These are phyloP conservation scores for Andinoacara biseriatus DNA, from an alignment of 2,113 vertebrate genomes.

Conservation along the genomic window DNA sequence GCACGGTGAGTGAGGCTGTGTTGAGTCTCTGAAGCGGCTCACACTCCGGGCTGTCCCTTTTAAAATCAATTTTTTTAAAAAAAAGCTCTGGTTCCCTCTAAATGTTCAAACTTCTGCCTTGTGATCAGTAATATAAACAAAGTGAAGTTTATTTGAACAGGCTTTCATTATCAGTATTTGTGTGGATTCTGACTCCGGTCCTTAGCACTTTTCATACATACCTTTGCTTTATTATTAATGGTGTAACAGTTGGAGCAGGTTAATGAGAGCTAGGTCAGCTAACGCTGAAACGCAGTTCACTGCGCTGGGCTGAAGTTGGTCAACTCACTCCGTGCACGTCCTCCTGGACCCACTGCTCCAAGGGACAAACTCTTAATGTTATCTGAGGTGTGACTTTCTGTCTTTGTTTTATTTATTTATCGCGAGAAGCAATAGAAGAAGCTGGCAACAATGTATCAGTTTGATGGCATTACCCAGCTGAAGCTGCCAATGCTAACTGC, in stretches of 20 bases:
- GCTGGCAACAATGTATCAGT: not conserved
- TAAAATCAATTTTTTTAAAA: too few relatives aligned
- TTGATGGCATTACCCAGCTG: not conserved
- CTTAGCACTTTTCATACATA: not conserved
- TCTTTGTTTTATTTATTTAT: too few relatives aligned
- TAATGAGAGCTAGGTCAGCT: not conserved
- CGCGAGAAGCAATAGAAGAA: too few relatives aligned
- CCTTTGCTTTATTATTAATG: not conserved
- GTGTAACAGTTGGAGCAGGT: not conserved
- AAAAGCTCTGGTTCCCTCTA: too few relatives aligned
- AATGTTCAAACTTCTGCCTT: not conserved
- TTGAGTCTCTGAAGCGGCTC: not conserved
- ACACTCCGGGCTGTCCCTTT: not conserved
- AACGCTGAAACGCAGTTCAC: not conserved
- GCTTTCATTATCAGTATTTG: too few relatives aligned
- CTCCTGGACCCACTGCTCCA: not conserved
- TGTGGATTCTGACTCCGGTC: too few relatives aligned
- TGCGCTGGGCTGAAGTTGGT: not conserved
- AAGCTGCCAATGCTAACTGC: not conserved
- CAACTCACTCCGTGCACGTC: not conserved
- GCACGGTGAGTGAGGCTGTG: constrained; percentile 40
- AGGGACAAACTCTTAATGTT: too few relatives aligned
- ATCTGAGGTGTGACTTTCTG: too few relatives aligned
- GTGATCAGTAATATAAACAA: not conserved
- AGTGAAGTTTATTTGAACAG: too few relatives aligned